Evolutionary conservation across 2,888 invertebrate species (phyloP), one percentile per base, ranked within the genome.

Genomic region (Diarsia mendica): DNA sequence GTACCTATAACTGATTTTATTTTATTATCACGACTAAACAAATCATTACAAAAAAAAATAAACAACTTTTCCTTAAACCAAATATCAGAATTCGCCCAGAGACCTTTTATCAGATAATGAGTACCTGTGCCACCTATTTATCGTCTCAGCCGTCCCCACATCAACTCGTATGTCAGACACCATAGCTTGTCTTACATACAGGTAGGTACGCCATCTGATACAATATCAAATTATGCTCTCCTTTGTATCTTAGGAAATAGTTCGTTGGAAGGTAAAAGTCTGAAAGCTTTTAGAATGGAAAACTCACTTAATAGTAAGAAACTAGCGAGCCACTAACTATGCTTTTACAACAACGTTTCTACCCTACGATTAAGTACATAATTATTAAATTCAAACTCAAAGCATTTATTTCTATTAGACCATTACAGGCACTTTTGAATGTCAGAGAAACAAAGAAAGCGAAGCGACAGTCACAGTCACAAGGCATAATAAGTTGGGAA

Each of bases 51-150:
- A 20, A 44, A 44, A 1, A n/a, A 1, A n/a, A n/a, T 0, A 63
- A 63, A n/a, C n/a, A 11, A 8, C 28, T 49, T 75, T 63, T 28
- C 6, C 20, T 3, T 11, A 15, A 3, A 23, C 13, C 18, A 3
- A 33, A 63, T 33, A 63, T 33, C 28, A 20, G 67, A 65, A 65
- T 23, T 58, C 8, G 20, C 23, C 10, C 8, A 33, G n/a, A 49
- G 13, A 23, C 53, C 58, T 77, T 82, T 82, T 79, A 82, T 82
- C 64, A 28, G 58, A 82, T 79, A 82, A 77, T 82, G 51, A 77
- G 68, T 60, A 77, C 10, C 58, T 77, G 39, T 18, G 58, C 64
- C 51, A 15, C 18, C 33, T 67, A 67, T 64, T 77, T 82, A 77
- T 77, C 53, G 64, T 23, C 4, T 13, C 51, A 44, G 51, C 72